These are phyloP conservation scores for Hemicrepidius hirtus DNA, from an alignment of 2,888 invertebrate genomes.

Conservation along the genomic window DNA sequence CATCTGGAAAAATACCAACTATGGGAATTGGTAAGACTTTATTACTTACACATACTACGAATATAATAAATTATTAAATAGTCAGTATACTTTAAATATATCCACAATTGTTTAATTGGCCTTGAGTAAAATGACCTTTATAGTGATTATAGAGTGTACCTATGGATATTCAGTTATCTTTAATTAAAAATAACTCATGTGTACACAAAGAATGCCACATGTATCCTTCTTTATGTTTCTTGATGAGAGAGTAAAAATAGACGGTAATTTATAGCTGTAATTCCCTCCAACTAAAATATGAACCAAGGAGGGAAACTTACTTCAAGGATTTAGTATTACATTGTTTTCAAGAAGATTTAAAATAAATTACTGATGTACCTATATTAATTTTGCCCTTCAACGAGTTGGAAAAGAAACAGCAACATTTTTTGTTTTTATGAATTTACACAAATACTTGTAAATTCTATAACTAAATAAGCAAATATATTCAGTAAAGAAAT, in stretches of 20 bases:
- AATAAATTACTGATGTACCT: not conserved
- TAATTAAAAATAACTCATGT: slow-evolving; percentile 38
- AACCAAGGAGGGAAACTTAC: not conserved
- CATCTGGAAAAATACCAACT: no score
- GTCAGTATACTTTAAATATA: no score
- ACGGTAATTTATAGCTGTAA: slow-evolving; percentile 16
- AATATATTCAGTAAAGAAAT: not conserved
- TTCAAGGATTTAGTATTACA: not conserved
- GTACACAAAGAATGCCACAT: slow-evolving; percentile 13
- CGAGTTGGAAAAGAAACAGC: no score
- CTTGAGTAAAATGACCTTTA: no score
- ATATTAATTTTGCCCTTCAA: no score
- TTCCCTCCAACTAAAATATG: not conserved
- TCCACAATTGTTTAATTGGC: not conserved
- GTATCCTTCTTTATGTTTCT: slow-evolving; percentile 25
- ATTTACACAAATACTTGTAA: not conserved
- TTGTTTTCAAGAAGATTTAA: not conserved
- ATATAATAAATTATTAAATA: no score
- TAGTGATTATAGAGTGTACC: not conserved
- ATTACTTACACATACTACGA: no score
- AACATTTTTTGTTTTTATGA: no score
- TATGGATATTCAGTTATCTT: slow-evolving; percentile 10
- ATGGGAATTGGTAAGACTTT: no score
- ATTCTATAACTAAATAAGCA: not conserved
- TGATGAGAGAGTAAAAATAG: slow-evolving; percentile 27